Percentiles rank a stretch among this genome's conserved stretches.
phyloP scores from a whole-genome alignment of 2,888 invertebrate species.

The Drosophila acutilabella region DNA sequence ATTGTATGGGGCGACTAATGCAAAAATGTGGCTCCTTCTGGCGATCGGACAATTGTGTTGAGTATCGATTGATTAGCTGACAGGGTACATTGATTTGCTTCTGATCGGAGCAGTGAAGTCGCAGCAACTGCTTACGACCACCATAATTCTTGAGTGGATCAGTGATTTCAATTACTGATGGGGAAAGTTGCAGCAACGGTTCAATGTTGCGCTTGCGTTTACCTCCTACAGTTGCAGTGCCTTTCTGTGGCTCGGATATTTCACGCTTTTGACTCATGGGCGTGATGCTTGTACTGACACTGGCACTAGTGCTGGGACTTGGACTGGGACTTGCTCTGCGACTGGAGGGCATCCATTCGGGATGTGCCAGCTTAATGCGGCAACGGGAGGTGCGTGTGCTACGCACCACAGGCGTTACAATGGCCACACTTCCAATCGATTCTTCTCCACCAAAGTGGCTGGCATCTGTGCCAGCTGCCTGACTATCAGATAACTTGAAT shows the following conservation, averaged over 20 bases:
- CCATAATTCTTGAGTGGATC: neutral
- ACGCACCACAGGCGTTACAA: constrained; percentile 22
- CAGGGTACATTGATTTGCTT: constrained; percentile 41
- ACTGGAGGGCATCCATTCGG: constrained; percentile 1
- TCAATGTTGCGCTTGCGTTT: constrained; percentile 1
- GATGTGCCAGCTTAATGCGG: constrained; percentile 23
- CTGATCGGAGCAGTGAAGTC: constrained; percentile 50
- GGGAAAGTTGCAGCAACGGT: neutral
- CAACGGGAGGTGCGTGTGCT: constrained; percentile 44
- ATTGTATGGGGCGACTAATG: constrained; percentile 7
- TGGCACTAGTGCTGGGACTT: constrained; percentile 6
- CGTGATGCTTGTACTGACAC: constrained; percentile 5
- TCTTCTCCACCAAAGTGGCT: neutral
- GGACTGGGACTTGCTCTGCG: constrained; percentile 1
- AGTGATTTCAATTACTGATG: neutral
- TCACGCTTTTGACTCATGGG: neutral
- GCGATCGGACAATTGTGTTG: constrained; percentile 17
- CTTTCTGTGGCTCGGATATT: neutral
- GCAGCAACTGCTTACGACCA: constrained; percentile 7
- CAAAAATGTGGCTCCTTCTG: constrained; percentile 20
- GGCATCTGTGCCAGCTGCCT: neutral
- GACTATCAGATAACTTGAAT: neutral
- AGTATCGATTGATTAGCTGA: constrained; percentile 41
- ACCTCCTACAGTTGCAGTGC: neutral
- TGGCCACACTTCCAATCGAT: neutral